These are phyloP conservation scores for Epirrhoe alternata DNA, from an alignment of 2,888 invertebrate species.

Conservation along the genomic window DNA sequence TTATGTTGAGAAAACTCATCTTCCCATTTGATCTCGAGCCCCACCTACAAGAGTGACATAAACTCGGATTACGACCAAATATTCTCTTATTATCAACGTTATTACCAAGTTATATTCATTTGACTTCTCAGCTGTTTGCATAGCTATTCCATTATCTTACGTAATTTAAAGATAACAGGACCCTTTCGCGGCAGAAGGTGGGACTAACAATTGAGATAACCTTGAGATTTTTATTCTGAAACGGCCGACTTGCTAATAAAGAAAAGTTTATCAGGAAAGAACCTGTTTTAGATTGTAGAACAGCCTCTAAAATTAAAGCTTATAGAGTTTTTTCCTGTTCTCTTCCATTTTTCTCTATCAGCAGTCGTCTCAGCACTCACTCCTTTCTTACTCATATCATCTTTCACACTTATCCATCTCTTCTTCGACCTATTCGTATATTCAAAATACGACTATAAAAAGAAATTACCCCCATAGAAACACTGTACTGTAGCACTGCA, in stretches of 20 bases:
- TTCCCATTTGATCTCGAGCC: constrained; percentile 11
- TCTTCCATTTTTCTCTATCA: no score
- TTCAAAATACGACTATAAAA: no score
- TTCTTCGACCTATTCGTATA: background rate
- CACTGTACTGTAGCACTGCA: constrained; percentile 74
- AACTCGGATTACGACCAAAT: constrained; percentile 36
- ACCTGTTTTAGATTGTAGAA: background rate
- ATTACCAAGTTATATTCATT: constrained; percentile 39
- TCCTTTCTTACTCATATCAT: no score
- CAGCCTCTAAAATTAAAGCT: background rate
- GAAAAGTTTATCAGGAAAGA: background rate
- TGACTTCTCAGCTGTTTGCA: constrained; percentile 38
- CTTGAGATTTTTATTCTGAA: constrained; percentile 13
- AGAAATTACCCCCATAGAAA: constrained; percentile 65
- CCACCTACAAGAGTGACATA: constrained; percentile 26
- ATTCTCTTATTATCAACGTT: constrained; percentile 33
- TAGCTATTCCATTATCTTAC: constrained; percentile 39
- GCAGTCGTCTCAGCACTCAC: no score
- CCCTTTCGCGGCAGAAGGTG: constrained; percentile 29
- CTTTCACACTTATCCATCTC: background rate
- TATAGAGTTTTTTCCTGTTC: background rate
- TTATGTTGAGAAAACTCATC: constrained; percentile 12
- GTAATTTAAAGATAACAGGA: constrained; percentile 37
- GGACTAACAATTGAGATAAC: constrained; percentile 11
- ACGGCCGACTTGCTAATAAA: background rate